Evolutionary conservation across 2,888 invertebrate genomes (phyloP).

Genomic region (Aleiodes testaceus): DNA sequence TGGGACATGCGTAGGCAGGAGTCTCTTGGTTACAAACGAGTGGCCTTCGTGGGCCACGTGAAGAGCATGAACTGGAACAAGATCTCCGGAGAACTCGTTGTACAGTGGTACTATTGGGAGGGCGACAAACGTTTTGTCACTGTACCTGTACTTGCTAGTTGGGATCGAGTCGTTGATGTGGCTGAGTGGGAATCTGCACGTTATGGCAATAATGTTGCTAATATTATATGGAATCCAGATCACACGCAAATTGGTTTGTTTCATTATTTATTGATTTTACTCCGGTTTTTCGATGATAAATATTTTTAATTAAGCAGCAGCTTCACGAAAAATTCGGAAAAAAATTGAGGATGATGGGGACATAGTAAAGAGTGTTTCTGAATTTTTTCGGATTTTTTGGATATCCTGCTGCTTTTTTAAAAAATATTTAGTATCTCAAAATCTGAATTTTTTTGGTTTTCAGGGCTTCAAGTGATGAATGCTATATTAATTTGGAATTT

Average conservation of each 20-base stretch:
- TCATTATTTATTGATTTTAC: too few relatives aligned
- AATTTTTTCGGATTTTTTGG: too few relatives aligned
- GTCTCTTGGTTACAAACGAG: conserved; percentile 53
- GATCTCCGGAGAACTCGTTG: conserved; percentile 63
- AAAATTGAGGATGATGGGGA: too few relatives aligned
- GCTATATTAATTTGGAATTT: conserved; percentile 59
- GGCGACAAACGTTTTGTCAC: conserved; percentile 47
- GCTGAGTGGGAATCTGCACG: conserved; percentile 46
- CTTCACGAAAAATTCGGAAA: too few relatives aligned
- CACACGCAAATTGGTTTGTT: conserved; percentile 60
- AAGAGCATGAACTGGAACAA: conserved; percentile 62
- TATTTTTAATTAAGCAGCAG: too few relatives aligned
- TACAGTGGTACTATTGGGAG: conserved; percentile 60
- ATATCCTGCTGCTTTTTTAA: too few relatives aligned
- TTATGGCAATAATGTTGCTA: conserved; percentile 38
- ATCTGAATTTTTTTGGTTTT: not conserved
- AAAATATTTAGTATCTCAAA: too few relatives aligned
- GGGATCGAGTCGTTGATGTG: conserved; percentile 61
- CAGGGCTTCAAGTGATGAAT: conserved; percentile 55
- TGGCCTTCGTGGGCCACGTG: conserved; percentile 55
- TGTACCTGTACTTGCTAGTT: conserved; percentile 58
- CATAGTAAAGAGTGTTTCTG: too few relatives aligned
- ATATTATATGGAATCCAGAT: conserved; percentile 60
- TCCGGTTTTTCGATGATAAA: too few relatives aligned
- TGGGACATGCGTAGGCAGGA: conserved; percentile 59